These are phyloP conservation scores for Apodemus agrarius DNA, from an alignment of 2,797 vertebrate species.

Conservation along the genomic window DNA sequence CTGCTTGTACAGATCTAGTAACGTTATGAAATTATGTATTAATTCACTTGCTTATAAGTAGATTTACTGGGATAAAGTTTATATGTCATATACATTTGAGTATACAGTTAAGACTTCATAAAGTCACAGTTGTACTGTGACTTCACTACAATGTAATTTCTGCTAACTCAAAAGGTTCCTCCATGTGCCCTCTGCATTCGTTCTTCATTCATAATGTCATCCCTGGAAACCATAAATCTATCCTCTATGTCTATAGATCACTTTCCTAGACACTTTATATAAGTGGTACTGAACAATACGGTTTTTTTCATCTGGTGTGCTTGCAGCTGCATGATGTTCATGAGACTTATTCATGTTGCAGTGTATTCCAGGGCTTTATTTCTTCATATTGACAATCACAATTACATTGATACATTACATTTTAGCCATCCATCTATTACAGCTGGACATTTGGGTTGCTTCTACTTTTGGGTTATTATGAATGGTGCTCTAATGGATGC, in stretches of 20 bases:
- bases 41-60: not conserved
- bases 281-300: not conserved
- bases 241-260: not conserved
- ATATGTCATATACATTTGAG: not conserved
- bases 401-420: not conserved
- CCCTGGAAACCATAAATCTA: not conserved
- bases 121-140: not conserved
- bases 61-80: not conserved
- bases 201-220: not conserved
- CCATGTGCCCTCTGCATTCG: not conserved
- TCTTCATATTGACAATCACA: not conserved
- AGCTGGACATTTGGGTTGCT: not conserved
- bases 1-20: not conserved
- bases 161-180: not conserved
- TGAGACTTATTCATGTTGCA: not conserved
- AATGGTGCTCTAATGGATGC: not conserved
- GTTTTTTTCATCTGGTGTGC: not conserved
- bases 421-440: not conserved
- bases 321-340: not conserved
- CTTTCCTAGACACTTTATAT: not conserved
- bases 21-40: not conserved
- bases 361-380: not conserved
- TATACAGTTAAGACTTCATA: not conserved
- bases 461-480: not conserved
- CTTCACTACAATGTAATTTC: not conserved